Base-by-base conservation (phyloP, 2,888 invertebrate species). In the Branchellion lobata region DNA sequence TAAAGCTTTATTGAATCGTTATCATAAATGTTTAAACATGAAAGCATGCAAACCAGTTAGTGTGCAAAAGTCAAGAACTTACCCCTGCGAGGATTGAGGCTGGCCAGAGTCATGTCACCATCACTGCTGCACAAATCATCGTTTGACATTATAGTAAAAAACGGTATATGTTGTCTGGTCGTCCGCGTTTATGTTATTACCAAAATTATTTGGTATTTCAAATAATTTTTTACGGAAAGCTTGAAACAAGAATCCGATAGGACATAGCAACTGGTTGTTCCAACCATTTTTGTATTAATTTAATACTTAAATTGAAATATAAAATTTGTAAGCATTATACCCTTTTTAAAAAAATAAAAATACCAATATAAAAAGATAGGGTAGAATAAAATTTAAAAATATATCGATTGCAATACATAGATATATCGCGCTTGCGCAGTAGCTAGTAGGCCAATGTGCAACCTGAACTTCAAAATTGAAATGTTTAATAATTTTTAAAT, bases 371-470 rank as follows among this genome's bases (percentile, higher is more conserved):
- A 57, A 57, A 57, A 57, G 3, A 57, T 57, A 57, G 24, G 21
- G n/a, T 57, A 3, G 5, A 57, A 57, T n/a, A 24, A 24, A n/a
- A 18, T 24, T 57, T 57, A 14, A 57, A 24, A 57, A 57, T 57
- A 57, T 57, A n/a, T 57, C 61, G 61, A 57, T 57, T 57, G 61
- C n/a, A 24, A 57, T 57, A 57, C 61, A 57, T 57, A 57, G 61
- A 57, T 57, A 57, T 57, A n/a, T 57, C 11, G 61, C 61, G 61
- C 61, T 57, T 57, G 61, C 61, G 61, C 61, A 57, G 61, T 57
- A 57, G 24, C 61, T 57, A 57, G 61, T 57, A 57, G 61, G 61
- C 61, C 61, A 57, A 57, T 57, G 61, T 57, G 61, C 61, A 57
- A 57, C 61, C 61, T 14, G 21, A 57, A 57, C 61, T 57, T 57